These are phyloP conservation scores for Pachyseris speciosa DNA, from an alignment of 64 coral and sea anemone genomes.

Conservation along the genomic window DNA sequence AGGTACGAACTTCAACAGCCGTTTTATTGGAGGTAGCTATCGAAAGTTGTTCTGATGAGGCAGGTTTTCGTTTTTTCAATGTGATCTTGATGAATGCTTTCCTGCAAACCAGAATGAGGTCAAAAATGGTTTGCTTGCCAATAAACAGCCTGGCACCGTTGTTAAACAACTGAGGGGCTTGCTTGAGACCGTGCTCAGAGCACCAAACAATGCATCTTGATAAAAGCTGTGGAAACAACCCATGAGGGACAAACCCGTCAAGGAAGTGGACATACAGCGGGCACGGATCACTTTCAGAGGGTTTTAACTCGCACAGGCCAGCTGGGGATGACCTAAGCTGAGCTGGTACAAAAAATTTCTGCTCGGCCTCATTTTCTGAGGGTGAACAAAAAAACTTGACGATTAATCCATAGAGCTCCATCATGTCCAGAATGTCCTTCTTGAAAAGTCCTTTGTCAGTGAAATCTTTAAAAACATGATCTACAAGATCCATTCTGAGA, in stretches of 20 bases:
- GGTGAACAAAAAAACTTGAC: neutral
- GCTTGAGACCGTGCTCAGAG: neutral
- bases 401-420: conserved; percentile 65
- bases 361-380: neutral
- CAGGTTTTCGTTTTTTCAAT: neutral
- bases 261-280: conserved; percentile 33
- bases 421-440: conserved; percentile 63
- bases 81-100: conserved; percentile 18
- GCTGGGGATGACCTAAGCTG: conserved; percentile 40
- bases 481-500: conserved; percentile 47
- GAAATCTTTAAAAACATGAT: conserved; percentile 48
- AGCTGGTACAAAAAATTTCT: conserved; percentile 45
- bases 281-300: conserved; percentile 32
- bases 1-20: neutral
- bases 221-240: conserved; percentile 26
- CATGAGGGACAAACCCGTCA: conserved; percentile 65
- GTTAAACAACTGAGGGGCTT: neutral
- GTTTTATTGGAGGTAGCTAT: neutral
- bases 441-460: neutral
- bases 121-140: neutral
- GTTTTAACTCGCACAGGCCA: conserved; percentile 21
- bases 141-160: conserved; percentile 6
- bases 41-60: neutral
- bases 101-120: neutral
- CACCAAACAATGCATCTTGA: conserved; percentile 44